Conservation (phyloP, 2,797 vertebrate species). For the Phalanger gymnotis region DNA sequence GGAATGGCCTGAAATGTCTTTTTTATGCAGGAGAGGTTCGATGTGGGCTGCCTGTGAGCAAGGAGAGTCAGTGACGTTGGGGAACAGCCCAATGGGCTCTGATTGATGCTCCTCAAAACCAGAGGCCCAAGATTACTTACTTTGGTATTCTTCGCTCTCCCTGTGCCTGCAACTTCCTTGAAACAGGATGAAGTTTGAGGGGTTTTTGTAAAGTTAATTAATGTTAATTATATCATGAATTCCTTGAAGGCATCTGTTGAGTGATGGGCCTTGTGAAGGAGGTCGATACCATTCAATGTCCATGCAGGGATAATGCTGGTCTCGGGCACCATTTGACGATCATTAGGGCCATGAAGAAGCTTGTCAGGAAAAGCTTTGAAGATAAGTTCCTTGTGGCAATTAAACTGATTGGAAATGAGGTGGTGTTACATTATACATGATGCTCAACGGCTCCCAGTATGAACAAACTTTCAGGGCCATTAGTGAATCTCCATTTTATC, state of each 20-base stretch:
- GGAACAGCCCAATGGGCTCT: conserved; percentile 69
- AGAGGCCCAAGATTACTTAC: conserved; percentile 61
- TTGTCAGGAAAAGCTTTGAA: conserved; percentile 71
- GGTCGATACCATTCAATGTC: conserved; percentile 79
- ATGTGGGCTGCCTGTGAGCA: conserved; percentile 63
- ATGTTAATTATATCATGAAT: conserved; percentile 78
- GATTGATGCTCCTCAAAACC: conserved; percentile 64
- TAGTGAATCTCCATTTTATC: conserved; percentile 75
- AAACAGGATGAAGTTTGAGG: conserved; percentile 56
- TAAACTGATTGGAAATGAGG: conserved; percentile 75
- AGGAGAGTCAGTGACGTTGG: conserved; percentile 74
- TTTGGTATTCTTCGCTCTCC: conserved; percentile 67
- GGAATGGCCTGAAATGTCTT: conserved; percentile 77
- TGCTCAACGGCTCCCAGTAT: conserved; percentile 48
- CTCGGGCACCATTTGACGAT: conserved; percentile 67
- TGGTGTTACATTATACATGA: conserved; percentile 73
- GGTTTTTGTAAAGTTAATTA: conserved; percentile 74
- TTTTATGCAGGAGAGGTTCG: conserved; percentile 67
- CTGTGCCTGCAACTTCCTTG: conserved; percentile 50
- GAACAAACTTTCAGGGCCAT: conserved; percentile 73
- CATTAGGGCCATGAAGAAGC: conserved; percentile 60
- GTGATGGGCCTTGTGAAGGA: conserved; percentile 59
- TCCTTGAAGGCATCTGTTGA: conserved; percentile 68
- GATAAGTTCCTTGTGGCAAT: conserved; percentile 73
- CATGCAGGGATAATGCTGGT: conserved; percentile 72